These are phyloP conservation scores for Mirza zaza DNA, from an alignment of 2,113 vertebrate genomes.

Conservation along the genomic window DNA sequence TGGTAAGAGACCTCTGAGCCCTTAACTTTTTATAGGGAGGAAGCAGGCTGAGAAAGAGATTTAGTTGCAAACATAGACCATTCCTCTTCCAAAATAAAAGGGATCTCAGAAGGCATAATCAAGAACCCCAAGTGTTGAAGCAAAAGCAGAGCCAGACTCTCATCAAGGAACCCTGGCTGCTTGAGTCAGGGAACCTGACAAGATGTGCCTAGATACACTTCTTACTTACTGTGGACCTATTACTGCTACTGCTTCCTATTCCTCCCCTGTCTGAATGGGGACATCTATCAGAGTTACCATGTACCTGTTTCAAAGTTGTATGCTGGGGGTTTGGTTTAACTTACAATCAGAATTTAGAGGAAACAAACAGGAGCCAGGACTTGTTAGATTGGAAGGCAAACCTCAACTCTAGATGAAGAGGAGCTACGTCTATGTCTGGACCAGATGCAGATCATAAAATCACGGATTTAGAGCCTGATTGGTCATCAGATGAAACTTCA, in stretches of 20 bases:
- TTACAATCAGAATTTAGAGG: neutral
- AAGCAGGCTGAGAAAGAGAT: neutral
- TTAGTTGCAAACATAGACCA: neutral
- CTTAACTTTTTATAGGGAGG: neutral
- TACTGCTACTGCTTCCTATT: neutral
- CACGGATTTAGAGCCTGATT: neutral
- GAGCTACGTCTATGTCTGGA: neutral
- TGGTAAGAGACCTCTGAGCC: neutral
- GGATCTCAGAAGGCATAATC: neutral
- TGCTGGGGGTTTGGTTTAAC: neutral
- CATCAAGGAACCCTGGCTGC: neutral
- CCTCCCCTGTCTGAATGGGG: neutral
- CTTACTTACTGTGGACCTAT: neutral
- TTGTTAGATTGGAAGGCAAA: neutral
- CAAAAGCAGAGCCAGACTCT: neutral
- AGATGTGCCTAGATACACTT: neutral
- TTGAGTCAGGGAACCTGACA: neutral
- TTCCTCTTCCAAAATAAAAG: conserved; percentile 27
- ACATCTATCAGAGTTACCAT: neutral
- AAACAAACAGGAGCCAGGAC: neutral
- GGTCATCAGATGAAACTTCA: neutral
- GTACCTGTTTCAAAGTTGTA: neutral
- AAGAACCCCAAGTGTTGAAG: neutral
- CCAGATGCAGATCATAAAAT: neutral
- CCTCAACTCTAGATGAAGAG: neutral